These are phyloP conservation scores for Chromis chromis DNA, from an alignment of 2,797 vertebrate species.

Conservation along the genomic window DNA sequence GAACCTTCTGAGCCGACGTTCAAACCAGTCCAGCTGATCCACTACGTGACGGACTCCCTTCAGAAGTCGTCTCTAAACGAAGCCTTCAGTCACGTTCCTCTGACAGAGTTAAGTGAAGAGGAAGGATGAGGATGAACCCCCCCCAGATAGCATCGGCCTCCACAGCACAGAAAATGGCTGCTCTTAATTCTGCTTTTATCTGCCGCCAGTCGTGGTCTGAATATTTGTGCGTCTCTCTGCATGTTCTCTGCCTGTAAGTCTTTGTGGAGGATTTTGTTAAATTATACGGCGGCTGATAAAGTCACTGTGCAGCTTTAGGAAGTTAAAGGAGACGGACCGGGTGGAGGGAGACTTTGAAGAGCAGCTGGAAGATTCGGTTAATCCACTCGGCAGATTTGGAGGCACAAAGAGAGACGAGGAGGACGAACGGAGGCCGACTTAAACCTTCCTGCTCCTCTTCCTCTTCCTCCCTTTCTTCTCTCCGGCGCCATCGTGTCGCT, in stretches of 20 bases:
- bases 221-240: conserved; percentile 30
- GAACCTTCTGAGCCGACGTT: too few species aligned
- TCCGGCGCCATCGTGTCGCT: conserved; percentile 19
- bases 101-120: too few species aligned
- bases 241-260: conserved; percentile 53
- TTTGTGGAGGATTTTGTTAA: conserved; percentile 76
- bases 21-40: too few species aligned
- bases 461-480: conserved; percentile 2
- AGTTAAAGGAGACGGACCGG: conserved; percentile 63
- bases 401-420: conserved; percentile 68
- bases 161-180: too few species aligned
- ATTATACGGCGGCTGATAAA: conserved; percentile 75
- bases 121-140: too few species aligned
- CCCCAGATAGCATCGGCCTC: conserved; percentile 34
- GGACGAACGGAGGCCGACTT: conserved; percentile 54
- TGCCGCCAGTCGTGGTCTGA: conserved; percentile 14
- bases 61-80: too few species aligned
- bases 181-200: conserved; percentile 42
- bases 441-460: conserved; percentile 44
- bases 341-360: conserved; percentile 66
- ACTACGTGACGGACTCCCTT: too few species aligned
- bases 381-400: conserved; percentile 79
- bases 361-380: conserved; percentile 72
- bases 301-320: conserved; percentile 65
- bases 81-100: too few species aligned